These are phyloP conservation scores for Catharus bicknelli DNA, from an alignment of 2,113 vertebrate genomes.

Conservation along the genomic window DNA sequence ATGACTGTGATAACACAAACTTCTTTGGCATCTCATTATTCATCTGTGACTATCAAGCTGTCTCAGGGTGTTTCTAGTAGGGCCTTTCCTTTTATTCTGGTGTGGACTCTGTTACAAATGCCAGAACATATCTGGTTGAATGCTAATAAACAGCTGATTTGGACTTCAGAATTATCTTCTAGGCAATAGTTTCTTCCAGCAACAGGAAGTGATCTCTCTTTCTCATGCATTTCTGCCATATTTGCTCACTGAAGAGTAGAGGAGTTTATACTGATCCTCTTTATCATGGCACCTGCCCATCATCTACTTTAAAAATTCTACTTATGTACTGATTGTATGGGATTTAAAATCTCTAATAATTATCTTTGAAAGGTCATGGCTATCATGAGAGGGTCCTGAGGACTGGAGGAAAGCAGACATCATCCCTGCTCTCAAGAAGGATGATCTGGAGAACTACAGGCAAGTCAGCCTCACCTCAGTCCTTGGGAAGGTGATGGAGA, in stretches of 20 bases:
- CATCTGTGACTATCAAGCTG: not conserved
- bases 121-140: not conserved
- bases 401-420: not conserved
- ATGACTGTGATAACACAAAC: rapidly evolving
- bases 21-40: not conserved
- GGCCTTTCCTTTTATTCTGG: not conserved
- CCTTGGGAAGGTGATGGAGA: not conserved
- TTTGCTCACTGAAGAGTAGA: not conserved
- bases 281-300: not conserved
- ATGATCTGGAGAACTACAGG: not conserved
- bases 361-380: constrained; percentile 20
- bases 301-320: not conserved
- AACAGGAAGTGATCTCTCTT: not conserved
- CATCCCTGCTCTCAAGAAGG: not conserved
- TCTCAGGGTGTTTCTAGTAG: not conserved
- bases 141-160: not conserved
- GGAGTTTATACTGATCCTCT: not conserved
- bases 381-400: not conserved
- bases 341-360: constrained; percentile 18
- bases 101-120: not conserved
- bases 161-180: not conserved
- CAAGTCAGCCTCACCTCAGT: not conserved
- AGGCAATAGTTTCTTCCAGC: not conserved
- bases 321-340: not conserved
- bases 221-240: not conserved